Evolutionary conservation across 2,113 vertebrate species (phyloP).

Genomic region (Anguilla japonica): DNA sequence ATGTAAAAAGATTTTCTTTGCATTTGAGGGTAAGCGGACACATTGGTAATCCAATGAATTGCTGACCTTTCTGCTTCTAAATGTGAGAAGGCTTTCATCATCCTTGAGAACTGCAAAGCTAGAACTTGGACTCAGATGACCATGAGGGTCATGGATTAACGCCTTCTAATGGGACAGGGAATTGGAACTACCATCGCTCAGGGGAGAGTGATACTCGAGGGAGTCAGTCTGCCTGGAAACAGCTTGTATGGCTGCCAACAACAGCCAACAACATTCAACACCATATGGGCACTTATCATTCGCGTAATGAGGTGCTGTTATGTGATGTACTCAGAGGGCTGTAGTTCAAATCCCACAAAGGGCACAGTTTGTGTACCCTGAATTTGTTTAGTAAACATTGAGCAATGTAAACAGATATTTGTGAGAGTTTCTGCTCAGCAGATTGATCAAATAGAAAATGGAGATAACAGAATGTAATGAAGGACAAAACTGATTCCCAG

Average conservation of each 20-base stretch:
- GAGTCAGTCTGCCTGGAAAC: neutral
- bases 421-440: neutral
- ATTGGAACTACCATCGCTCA: neutral
- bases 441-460: neutral
- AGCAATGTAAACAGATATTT: neutral
- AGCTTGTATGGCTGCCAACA: too few relatives aligned
- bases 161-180: neutral
- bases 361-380: neutral
- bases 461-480: neutral
- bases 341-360: neutral
- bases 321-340: neutral
- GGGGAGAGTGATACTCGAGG: neutral
- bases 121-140: neutral
- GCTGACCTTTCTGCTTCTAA: constrained; percentile 11
- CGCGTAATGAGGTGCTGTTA: too few relatives aligned
- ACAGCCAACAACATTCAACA: neutral
- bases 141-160: constrained; percentile 19
- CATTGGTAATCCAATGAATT: neutral
- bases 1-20: neutral
- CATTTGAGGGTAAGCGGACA: neutral
- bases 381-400: neutral
- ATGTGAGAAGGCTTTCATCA: neutral
- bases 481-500: too few relatives aligned
- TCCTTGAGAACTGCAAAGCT: neutral
- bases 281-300: neutral